Evolutionary conservation across 2,888 invertebrate genomes (phyloP), one percentile per base, ranked within the genome.

Genomic region (Oscheius sp.): DNA sequence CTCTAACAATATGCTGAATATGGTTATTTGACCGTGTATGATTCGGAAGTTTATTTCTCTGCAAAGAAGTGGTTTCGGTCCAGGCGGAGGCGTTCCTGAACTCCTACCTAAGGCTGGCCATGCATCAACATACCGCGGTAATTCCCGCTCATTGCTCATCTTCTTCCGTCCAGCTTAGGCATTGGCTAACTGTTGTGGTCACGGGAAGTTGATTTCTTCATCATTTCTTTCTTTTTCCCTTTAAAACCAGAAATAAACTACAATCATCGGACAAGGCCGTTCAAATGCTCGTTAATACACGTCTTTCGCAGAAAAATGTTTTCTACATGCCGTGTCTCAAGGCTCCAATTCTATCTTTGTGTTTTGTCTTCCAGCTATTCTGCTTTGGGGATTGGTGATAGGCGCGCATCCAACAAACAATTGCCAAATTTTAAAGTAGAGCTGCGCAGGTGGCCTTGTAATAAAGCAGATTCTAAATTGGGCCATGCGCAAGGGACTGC

Each of bases 91-190:
- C 66, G 66, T 66, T 66, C 66, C 45, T 66, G 52, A 66, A 66
- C 66, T 66, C 66, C 9, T 45, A 52, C 49, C 66, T 66, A 25
- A 66, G 66, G 52, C 66, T 49, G 29, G 23, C 66, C 52, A 66
- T 66, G 52, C 66, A 66, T 66, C 66, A 66, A 66, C 66, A 66
- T 66, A 35, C 1, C 66, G 66, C 66, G 66, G 66, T 66, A 66
- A 66, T 66, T 52, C 66, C 66, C 52, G 29, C 52, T 66, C 66
- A 49, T 66, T 52, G 23, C 35, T 66, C 66, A 66, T 66, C 49
- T 66, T 35, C 25, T 21, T 49, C 66, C 35, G 25, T 49, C 25
- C 23, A 13, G 55, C 12, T 21, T 55, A 35, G 35, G 35, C 53
- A 53, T 23, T 53, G 53, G 25, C 53, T 25, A 53, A 53, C 53